A percentile compares a stretch with the other conserved stretches of the same genome.
These are phyloP conservation scores for Gavia stellata DNA, from an alignment of 2,113 vertebrate species.

Conservation along the genomic window DNA sequence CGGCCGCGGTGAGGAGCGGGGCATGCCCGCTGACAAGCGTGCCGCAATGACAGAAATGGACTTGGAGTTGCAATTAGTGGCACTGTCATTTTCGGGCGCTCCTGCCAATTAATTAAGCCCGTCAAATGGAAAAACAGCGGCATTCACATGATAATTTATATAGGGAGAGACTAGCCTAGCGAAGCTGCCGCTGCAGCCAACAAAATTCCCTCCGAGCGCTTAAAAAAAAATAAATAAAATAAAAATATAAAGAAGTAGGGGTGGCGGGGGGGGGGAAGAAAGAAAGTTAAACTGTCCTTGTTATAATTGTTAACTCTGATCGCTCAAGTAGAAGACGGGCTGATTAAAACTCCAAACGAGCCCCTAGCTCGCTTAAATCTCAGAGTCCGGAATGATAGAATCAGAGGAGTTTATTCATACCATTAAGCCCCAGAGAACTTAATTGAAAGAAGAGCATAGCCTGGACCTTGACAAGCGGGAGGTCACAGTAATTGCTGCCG, in stretches of 20 bases:
- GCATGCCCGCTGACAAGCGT: constrained; percentile 68
- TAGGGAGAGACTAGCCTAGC: constrained; percentile 73
- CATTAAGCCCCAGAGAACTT: constrained; percentile 91
- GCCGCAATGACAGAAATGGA: constrained; percentile 77
- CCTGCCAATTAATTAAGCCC: constrained; percentile 88
- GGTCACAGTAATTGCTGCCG: constrained; percentile 99
- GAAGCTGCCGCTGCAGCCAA: constrained; percentile 33
- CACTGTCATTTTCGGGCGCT: constrained; percentile 83
- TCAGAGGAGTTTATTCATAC: constrained; percentile 87
- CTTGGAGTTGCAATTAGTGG: constrained; percentile 87
- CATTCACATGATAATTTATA: constrained; percentile 85
- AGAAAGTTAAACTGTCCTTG: constrained; percentile 81
- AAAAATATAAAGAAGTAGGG: background rate
- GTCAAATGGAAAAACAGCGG: constrained; percentile 80
- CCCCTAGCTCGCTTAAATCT: constrained; percentile 80
- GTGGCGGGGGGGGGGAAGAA: background rate
- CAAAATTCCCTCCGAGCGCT: constrained; percentile 63
- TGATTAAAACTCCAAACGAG: constrained; percentile 83
- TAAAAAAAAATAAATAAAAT: background rate
- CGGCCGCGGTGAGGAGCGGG: constrained; percentile 30
- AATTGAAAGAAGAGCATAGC: constrained; percentile 93
- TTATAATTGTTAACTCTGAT: constrained; percentile 77
- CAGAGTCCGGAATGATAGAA: constrained; percentile 81
- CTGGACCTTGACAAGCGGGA: constrained; percentile 99
- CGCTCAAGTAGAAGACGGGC: constrained; percentile 74